A percentile compares a stretch with the other conserved stretches of the same genome.
phyloP scores from a whole-genome alignment of 2,113 vertebrate genomes.

The Eublepharis macularius region DNA sequence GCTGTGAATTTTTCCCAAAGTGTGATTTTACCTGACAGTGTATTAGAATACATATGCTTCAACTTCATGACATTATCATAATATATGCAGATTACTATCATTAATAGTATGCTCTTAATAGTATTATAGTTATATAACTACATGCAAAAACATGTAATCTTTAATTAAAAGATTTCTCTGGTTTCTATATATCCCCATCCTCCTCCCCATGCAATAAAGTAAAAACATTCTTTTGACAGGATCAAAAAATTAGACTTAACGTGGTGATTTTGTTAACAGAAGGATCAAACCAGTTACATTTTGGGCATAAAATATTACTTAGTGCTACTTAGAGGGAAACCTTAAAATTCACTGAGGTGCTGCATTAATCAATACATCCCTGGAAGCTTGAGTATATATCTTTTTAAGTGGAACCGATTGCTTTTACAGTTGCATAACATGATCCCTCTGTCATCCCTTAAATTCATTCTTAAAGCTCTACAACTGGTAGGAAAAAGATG shows the following conservation, averaged over 20 bases:
- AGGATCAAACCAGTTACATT: slow-evolving; percentile 44
- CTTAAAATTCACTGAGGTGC: slow-evolving; percentile 58
- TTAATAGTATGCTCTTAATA: background rate
- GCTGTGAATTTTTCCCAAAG: background rate
- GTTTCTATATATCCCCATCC: too few species aligned
- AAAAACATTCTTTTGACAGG: slow-evolving; percentile 30
- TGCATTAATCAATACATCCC: slow-evolving; percentile 55
- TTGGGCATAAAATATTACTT: slow-evolving; percentile 59
- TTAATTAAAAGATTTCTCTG: background rate
- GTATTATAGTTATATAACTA: slow-evolving; percentile 9
- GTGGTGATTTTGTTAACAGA: slow-evolving; percentile 11
- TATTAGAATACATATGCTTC: background rate
- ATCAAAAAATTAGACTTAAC: slow-evolving; percentile 49
- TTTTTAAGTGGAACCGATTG: slow-evolving; percentile 61
- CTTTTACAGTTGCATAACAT: slow-evolving; percentile 56
- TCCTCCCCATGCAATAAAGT: background rate
- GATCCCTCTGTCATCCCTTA: slow-evolving; percentile 51
- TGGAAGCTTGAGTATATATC: slow-evolving; percentile 55
- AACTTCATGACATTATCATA: slow-evolving; percentile 21
- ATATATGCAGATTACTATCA: background rate
- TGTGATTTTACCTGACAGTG: background rate
- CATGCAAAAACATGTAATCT: background rate
- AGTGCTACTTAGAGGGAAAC: slow-evolving; percentile 45
- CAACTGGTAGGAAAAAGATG: slow-evolving; percentile 20
- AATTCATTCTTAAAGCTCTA: slow-evolving; percentile 46